A percentile compares a stretch with the other conserved stretches of the same genome.
These are phyloP conservation scores for Lycocorax pyrrhopterus DNA, from an alignment of 2,113 vertebrate species.

Conservation along the genomic window DNA sequence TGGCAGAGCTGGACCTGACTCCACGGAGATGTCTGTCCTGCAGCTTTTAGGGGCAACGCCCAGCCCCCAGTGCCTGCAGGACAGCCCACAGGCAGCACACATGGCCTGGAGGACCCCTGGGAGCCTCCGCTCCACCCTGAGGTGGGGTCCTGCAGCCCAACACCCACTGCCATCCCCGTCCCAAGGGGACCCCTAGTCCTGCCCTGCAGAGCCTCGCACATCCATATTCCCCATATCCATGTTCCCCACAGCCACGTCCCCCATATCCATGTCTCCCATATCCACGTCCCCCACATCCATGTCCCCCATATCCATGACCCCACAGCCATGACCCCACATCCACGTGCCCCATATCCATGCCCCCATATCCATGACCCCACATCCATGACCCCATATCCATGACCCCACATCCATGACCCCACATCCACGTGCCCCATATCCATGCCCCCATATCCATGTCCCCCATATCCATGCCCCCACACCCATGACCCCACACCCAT, in stretches of 20 bases:
- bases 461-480: too few species aligned
- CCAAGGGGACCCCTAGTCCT: background rate
- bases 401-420: background rate
- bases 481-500: too few species aligned
- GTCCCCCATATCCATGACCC: too few species aligned
- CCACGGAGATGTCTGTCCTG: accelerated
- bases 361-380: too few species aligned
- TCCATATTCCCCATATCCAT: background rate
- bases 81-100: background rate
- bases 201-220: background rate
- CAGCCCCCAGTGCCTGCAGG: background rate
- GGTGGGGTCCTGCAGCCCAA: background rate
- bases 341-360: background rate
- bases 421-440: too few species aligned
- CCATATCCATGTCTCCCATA: background rate
- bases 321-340: too few species aligned
- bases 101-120: accelerated
- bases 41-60: accelerated
- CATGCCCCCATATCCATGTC: background rate
- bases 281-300: background rate
- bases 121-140: accelerated
- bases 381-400: too few species aligned
- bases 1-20: too few species aligned
- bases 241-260: background rate
- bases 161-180: accelerated